These are phyloP conservation scores for Xiphophorus hellerii DNA, from an alignment of 2,113 vertebrate species.

Conservation along the genomic window DNA sequence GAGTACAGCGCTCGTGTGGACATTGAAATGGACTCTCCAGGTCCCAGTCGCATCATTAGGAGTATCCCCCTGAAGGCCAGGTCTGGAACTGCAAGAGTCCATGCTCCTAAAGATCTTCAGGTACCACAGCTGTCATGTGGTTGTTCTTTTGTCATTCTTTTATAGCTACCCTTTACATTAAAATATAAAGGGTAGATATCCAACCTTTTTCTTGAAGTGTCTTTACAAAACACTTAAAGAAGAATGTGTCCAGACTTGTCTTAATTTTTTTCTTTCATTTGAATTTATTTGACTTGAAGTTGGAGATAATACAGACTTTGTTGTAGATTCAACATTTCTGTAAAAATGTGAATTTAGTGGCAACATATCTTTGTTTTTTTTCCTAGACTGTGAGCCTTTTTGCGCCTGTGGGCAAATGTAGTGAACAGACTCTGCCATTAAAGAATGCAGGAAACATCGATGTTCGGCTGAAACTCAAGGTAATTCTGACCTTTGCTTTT, in stretches of 20 bases:
- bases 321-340: neutral
- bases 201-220: neutral
- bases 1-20: constrained; percentile 90
- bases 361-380: constrained; percentile 12
- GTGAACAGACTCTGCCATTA: constrained; percentile 86
- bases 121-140: constrained; percentile 68
- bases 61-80: constrained; percentile 87
- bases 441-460: constrained; percentile 96
- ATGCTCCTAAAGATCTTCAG: constrained; percentile 90
- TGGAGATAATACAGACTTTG: neutral
- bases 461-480: constrained; percentile 88
- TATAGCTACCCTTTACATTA: too few relatives aligned
- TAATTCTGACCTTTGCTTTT: constrained; percentile 73
- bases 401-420: constrained; percentile 79
- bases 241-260: too few relatives aligned
- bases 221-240: neutral
- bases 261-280: too few relatives aligned
- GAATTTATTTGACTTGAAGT: too few relatives aligned
- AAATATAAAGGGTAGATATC: too few relatives aligned
- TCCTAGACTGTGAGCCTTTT: constrained; percentile 84
- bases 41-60: constrained; percentile 85
- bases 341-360: neutral
- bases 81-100: constrained; percentile 89
- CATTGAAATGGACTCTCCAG: constrained; percentile 92
- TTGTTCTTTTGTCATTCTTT: neutral